These are phyloP conservation scores for Acrocephalus kingi DNA, from an alignment of 2,113 vertebrate genomes.

Conservation along the genomic window DNA sequence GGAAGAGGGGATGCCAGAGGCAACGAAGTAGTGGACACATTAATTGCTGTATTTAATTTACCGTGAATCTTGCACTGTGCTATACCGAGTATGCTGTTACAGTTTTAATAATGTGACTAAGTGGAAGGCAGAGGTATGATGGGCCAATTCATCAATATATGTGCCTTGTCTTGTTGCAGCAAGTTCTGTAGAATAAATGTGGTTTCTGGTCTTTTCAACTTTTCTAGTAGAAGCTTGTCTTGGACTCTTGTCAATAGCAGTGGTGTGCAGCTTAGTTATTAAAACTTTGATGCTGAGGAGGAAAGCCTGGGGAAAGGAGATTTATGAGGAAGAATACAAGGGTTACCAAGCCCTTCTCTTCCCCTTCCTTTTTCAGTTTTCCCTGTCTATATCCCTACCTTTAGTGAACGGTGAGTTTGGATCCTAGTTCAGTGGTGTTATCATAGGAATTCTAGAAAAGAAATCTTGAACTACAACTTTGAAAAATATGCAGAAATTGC, in stretches of 20 bases:
- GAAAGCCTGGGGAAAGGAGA: conserved; percentile 1
- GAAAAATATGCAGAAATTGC: neutral
- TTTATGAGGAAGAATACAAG: neutral
- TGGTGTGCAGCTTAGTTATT: neutral
- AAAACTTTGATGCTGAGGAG: conserved; percentile 19
- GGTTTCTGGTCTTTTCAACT: conserved; percentile 5
- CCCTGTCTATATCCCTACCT: neutral
- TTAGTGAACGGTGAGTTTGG: neutral
- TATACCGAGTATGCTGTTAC: neutral
- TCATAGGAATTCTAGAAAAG: neutral
- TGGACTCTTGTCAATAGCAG: conserved; percentile 15
- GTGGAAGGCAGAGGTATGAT: neutral
- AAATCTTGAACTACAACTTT: neutral
- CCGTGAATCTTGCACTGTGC: neutral
- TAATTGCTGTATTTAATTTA: neutral
- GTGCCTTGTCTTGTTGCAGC: conserved; percentile 41
- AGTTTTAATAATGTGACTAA: neutral
- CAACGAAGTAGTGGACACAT: neutral
- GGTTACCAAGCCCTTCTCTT: neutral
- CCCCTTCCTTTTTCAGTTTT: neutral
- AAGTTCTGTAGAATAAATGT: neutral
- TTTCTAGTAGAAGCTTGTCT: conserved; percentile 30
- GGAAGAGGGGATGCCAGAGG: neutral
- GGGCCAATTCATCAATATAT: conserved; percentile 26
- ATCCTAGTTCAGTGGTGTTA: neutral